Percentiles rank a stretch among this genome's conserved stretches.
Evolutionary conservation across 2,888 invertebrate species (phyloP).

Genomic region (Orchestes rusci): DNA sequence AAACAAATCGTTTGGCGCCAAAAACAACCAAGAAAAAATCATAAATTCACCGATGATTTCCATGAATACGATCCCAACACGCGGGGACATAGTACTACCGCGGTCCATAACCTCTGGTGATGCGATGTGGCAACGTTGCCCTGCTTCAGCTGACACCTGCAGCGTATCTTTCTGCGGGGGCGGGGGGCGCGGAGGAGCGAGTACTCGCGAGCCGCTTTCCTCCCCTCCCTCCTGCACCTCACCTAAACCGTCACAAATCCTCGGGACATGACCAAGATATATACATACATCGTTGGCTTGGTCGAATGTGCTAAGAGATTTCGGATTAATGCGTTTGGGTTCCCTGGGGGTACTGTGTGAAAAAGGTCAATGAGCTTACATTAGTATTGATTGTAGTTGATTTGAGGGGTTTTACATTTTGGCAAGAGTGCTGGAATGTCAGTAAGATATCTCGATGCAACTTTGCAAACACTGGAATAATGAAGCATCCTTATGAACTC

Average conservation of each 20-base stretch:
- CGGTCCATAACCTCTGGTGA: slow-evolving; percentile 21
- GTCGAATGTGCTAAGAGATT: slow-evolving; percentile 1
- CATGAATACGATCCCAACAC: too few species aligned
- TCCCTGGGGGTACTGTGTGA: too few species aligned
- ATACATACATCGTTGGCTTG: slow-evolving; percentile 36
- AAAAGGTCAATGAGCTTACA: too few species aligned
- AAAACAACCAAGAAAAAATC: background rate
- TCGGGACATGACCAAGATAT: slow-evolving; percentile 42
- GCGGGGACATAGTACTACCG: slow-evolving; percentile 21
- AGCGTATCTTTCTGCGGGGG: slow-evolving; percentile 38
- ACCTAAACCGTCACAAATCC: slow-evolving; percentile 39
- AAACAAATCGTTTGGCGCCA: too few species aligned
- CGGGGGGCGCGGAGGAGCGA: slow-evolving; percentile 35
- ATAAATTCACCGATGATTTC: too few species aligned
- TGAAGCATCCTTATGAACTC: too few species aligned
- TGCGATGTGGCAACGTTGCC: slow-evolving; percentile 36
- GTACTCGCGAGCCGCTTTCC: slow-evolving; percentile 35
- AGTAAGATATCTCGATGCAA: too few species aligned
- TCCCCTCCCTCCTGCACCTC: slow-evolving; percentile 26
- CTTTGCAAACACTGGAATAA: too few species aligned
- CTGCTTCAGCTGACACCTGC: slow-evolving; percentile 44
- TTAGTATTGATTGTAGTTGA: too few species aligned
- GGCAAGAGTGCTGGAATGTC: too few species aligned
- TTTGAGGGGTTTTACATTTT: too few species aligned
- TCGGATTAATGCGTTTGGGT: slow-evolving; percentile 1